Evolutionary conservation across 2,888 invertebrate species (phyloP).

Genomic region (Andrena haemorrhoa): DNA sequence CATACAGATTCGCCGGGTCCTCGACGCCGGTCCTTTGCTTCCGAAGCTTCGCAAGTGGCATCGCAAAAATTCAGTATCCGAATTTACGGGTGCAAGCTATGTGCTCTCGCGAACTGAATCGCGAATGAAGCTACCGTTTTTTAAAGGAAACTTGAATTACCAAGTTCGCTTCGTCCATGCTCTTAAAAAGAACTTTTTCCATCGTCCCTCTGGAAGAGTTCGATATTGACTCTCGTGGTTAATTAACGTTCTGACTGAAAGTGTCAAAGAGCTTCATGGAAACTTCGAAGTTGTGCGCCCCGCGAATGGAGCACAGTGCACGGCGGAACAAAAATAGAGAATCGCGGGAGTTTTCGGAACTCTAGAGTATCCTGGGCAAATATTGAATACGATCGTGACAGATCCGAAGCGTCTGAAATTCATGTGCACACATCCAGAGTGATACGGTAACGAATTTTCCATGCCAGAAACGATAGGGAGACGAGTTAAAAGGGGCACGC

Average conservation of each 20-base stretch:
- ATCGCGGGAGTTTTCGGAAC: background rate
- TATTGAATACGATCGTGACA: background rate
- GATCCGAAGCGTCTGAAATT: background rate
- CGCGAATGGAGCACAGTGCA: no score
- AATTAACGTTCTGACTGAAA: background rate
- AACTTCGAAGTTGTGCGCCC: no score
- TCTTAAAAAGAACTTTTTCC: background rate
- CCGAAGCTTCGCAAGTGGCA: background rate
- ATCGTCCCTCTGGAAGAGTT: background rate
- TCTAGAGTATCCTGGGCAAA: background rate
- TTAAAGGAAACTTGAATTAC: background rate
- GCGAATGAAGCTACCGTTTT: background rate
- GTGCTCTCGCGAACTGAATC: no score
- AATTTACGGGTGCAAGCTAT: no score
- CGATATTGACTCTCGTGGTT: background rate
- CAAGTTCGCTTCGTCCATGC: background rate
- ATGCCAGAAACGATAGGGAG: constrained; percentile 31
- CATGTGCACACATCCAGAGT: background rate
- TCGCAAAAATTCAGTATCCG: no score
- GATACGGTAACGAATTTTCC: constrained; percentile 41
- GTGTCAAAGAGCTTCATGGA: no score
- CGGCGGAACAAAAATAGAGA: no score
- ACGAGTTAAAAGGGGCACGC: constrained; percentile 25
- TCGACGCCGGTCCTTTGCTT: background rate
- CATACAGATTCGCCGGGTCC: constrained; percentile 38